phyloP scores from a whole-genome alignment of 2,888 invertebrate genomes.

The Phlogophora meticulosa region DNA sequence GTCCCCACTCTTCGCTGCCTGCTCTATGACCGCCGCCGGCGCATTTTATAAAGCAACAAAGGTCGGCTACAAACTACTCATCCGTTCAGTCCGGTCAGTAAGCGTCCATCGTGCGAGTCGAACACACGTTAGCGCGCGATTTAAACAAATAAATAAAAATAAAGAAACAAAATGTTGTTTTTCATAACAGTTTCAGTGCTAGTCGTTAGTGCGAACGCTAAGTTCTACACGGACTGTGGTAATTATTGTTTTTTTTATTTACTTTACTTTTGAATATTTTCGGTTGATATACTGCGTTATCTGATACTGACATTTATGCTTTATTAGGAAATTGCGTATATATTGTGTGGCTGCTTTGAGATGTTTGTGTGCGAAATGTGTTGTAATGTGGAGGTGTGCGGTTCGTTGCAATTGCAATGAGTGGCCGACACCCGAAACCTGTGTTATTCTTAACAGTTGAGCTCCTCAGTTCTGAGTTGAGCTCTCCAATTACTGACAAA shows the following conservation, averaged over 20 bases:
- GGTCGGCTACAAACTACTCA: constrained; percentile 80
- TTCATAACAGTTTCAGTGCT: constrained; percentile 76
- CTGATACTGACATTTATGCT: constrained; percentile 36
- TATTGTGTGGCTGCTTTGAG: constrained; percentile 33
- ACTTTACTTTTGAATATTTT: constrained; percentile 3
- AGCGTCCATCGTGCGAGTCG: constrained; percentile 83
- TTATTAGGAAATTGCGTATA: constrained; percentile 61
- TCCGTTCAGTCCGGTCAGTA: constrained; percentile 77
- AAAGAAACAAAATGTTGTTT: constrained; percentile 79
- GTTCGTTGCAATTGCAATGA: constrained; percentile 11
- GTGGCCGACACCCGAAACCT: constrained; percentile 10
- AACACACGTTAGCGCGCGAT: constrained; percentile 84
- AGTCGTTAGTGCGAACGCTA: constrained; percentile 83
- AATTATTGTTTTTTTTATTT: constrained; percentile 61
- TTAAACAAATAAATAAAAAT: constrained; percentile 31
- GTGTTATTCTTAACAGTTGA: constrained; percentile 5
- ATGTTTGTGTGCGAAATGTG: constrained; percentile 25
- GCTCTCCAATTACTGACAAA: no score
- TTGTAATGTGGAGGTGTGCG: constrained; percentile 26
- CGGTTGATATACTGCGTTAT: constrained; percentile 18
- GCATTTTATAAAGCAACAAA: constrained; percentile 85
- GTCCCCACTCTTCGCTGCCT: constrained; percentile 59
- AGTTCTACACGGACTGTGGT: constrained; percentile 88
- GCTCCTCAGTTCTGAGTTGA: no score
- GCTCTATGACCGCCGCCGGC: constrained; percentile 84